Evolutionary conservation across 2,888 invertebrate genomes (phyloP).

Genomic region (Neoaliturus tenellus): DNA sequence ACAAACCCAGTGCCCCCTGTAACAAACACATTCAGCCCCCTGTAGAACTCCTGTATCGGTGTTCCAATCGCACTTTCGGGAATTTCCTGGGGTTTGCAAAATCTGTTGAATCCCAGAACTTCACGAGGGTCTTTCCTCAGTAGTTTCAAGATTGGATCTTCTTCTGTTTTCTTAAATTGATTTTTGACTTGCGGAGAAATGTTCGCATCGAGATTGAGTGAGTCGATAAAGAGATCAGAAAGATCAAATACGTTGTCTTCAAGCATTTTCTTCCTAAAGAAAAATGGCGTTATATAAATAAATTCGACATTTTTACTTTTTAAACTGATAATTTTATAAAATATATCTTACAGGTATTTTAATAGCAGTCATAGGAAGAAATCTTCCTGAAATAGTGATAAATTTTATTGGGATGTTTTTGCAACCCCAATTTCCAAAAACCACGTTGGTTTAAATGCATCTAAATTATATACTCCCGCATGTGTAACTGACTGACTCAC

Average conservation of each 20-base stretch:
- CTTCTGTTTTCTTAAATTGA: neutral
- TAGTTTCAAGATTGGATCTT: neutral
- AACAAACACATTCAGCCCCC: constrained; percentile 83
- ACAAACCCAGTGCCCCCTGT: constrained; percentile 89
- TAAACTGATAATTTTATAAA: too few species aligned
- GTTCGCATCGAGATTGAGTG: neutral
- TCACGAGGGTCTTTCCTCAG: neutral
- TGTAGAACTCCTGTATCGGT: constrained; percentile 79
- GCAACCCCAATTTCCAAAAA: too few species aligned
- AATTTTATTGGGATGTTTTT: too few species aligned
- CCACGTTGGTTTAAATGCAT: too few species aligned
- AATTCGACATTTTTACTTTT: too few species aligned
- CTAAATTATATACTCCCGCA: too few species aligned
- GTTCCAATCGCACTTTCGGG: constrained; percentile 37
- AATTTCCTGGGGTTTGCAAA: neutral
- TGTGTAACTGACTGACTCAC: too few species aligned
- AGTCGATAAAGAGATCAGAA: neutral
- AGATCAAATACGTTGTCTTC: neutral
- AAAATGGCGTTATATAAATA: too few species aligned
- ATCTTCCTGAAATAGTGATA: too few species aligned
- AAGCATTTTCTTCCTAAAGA: too few species aligned
- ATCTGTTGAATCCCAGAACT: neutral
- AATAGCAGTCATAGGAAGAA: too few species aligned
- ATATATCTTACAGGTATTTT: too few species aligned
- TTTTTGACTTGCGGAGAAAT: neutral